These are phyloP conservation scores for Spizella passerina DNA, from an alignment of 2,797 vertebrate genomes.

Conservation along the genomic window DNA sequence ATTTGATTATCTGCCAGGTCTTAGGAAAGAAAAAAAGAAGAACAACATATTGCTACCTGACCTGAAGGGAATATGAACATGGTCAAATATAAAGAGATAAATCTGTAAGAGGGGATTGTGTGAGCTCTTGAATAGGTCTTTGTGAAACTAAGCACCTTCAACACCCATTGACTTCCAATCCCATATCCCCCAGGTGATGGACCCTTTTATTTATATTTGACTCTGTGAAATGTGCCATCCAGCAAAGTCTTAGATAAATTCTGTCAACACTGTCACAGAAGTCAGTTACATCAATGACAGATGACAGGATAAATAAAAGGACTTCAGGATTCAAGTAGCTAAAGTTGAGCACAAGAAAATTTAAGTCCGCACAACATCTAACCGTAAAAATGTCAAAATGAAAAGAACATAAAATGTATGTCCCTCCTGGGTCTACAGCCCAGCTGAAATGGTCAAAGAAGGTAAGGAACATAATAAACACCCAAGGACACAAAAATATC, in stretches of 20 bases:
- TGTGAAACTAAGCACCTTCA: constrained; percentile 30
- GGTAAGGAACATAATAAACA: background rate
- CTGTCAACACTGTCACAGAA: constrained; percentile 23
- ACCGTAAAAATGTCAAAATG: background rate
- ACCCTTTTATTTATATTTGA: constrained; percentile 34
- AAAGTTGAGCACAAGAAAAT: background rate
- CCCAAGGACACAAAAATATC: constrained; percentile 4
- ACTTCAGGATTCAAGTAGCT: background rate
- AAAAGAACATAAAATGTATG: background rate
- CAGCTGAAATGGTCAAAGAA: background rate
- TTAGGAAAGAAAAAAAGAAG: background rate
- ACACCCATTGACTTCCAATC: background rate
- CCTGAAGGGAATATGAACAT: constrained; percentile 18
- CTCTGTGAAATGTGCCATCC: constrained; percentile 22
- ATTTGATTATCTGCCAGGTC: constrained; percentile 46
- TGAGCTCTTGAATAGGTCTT: background rate
- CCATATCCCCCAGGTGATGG: background rate
- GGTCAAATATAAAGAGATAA: background rate
- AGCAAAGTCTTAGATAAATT: constrained; percentile 39
- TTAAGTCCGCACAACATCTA: background rate
- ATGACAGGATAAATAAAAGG: constrained; percentile 32
- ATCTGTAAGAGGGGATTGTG: background rate
- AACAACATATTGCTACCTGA: background rate
- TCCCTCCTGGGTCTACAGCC: background rate
- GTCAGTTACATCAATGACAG: constrained; percentile 29